Evolutionary conservation across 2,888 invertebrate species (phyloP), one percentile per base, ranked within the genome.

Genomic region (Clistopyga incitator): DNA sequence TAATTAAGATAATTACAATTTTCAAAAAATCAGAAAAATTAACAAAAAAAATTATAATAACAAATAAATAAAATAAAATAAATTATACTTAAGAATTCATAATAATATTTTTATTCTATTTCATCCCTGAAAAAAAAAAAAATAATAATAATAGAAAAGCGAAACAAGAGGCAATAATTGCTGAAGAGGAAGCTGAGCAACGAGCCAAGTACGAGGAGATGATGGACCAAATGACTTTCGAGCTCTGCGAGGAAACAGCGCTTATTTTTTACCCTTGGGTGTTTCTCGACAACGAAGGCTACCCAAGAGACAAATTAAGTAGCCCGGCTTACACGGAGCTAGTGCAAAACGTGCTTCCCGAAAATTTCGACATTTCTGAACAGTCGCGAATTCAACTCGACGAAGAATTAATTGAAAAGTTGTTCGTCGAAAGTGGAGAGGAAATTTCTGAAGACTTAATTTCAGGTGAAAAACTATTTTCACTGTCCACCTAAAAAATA

Each of bases 221-320:
- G 78, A 77, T 92, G 77, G 85, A 82, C 2, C 90, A 91, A 59
- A 89, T 90, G 90, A 88, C 87, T 87, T 82, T 87, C 74, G 92
- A 92, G 61, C 85, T 92, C 18, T 88, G 88, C 85, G 92, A 92
- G 77, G 87, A 90, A 23, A 91, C 90, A 0, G 87, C 88, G 0
- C 64, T 92, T 18, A 38, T 92, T 13, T 68, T 92, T 3, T 90
- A 88, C 47, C 92, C 92, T 0, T 91, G 91, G 91, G 86, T 90
- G 0, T 91, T 92, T 75, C 78, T 85, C 11, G 89, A 90, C 78
- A 89, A 90, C 11, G 85, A 88, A 6, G 90, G 89, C 0, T 81
- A 86, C 10, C 78, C 68, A 6, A 84, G 86, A 20, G 90, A 89
- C 54, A 92, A 91, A 70, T 86, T 88, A 42, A 87, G 86, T 77